Conservation (phyloP, 2,113 vertebrate species). For the Urocynchramus pylzowi region DNA sequence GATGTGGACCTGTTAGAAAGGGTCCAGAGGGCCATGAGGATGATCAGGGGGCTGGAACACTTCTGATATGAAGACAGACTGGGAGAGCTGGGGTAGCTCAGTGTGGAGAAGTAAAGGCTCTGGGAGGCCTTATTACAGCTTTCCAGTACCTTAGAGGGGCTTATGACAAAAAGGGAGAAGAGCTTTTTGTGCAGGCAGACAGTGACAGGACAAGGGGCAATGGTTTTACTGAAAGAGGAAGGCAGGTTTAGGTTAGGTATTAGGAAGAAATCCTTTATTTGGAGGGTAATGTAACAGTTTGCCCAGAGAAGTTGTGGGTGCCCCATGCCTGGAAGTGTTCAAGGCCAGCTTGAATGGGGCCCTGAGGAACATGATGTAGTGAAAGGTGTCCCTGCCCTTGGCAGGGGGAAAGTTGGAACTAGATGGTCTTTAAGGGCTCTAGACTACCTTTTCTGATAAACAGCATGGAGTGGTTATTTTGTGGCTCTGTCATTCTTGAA, state of each 20-base stretch:
- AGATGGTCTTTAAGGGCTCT: not conserved
- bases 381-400: not conserved
- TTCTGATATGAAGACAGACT: not conserved
- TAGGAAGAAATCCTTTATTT: not conserved
- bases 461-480: rapidly evolving
- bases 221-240: not conserved
- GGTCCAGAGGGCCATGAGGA: not conserved
- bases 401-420: not conserved
- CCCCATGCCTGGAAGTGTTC: not conserved
- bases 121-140: not conserved
- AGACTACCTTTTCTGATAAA: not conserved
- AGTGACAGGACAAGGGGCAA: not conserved
- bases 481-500: not conserved
- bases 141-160: not conserved
- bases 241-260: not conserved
- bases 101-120: not conserved
- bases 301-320: not conserved
- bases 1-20: not conserved
- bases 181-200: not conserved
- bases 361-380: not conserved
- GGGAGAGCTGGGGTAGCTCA: not conserved
- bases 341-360: not conserved
- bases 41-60: not conserved
- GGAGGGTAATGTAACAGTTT: not conserved
- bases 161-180: not conserved